Evolutionary conservation across 2,888 invertebrate species (phyloP).

Genomic region (Phaonia tiefii): DNA sequence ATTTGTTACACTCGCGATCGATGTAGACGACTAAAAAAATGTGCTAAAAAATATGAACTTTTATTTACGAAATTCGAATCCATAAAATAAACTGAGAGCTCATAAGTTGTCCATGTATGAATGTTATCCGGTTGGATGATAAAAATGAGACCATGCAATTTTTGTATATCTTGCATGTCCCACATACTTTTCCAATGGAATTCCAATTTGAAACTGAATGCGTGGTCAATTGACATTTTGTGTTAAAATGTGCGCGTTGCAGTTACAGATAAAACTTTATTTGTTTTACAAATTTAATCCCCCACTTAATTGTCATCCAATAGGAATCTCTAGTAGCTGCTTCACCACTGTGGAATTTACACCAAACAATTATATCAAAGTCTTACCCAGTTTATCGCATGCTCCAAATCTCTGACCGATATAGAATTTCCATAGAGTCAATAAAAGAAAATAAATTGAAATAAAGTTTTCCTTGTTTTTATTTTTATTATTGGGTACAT

Average conservation of each 20-base stretch:
- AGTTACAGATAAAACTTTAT: conserved; percentile 64
- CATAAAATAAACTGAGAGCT: conserved; percentile 33
- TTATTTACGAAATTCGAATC: no score
- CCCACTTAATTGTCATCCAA: conserved; percentile 52
- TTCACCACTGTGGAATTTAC: conserved; percentile 13
- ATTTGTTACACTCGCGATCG: no score
- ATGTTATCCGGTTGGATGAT: conserved; percentile 38
- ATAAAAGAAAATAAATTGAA: conserved; percentile 5
- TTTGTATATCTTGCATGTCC: background rate
- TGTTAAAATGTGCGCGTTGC: conserved; percentile 62
- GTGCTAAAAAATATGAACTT: no score
- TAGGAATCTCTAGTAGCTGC: conserved; percentile 33
- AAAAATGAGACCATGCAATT: conserved; percentile 53
- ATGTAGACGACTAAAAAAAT: no score
- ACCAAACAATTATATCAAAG: no score
- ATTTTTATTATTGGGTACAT: conserved; percentile 11
- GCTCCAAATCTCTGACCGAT: conserved; percentile 50
- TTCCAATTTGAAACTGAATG: background rate
- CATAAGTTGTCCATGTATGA: conserved; percentile 52
- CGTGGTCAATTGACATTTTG: conserved; percentile 52
- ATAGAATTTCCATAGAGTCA: conserved; percentile 48
- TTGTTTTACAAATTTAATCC: no score
- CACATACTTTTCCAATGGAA: background rate
- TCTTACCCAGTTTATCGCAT: conserved; percentile 47
- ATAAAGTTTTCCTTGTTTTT: conserved; percentile 11